Evolutionary conservation across 2,888 invertebrate species (phyloP).

Genomic region (Celastrina argiolus): DNA sequence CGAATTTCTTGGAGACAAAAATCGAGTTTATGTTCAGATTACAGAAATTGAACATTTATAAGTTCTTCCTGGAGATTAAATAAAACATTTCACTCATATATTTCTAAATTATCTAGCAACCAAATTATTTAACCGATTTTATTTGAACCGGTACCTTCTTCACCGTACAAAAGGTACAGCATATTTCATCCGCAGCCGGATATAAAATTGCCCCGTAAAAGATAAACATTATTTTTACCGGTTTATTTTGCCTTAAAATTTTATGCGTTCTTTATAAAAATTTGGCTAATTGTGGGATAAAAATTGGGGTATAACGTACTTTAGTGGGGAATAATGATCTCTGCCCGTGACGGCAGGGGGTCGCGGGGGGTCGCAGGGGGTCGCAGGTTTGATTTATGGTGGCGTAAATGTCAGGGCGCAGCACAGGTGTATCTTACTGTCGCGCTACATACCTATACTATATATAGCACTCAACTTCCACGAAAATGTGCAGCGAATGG

Average conservation of each 20-base stretch:
- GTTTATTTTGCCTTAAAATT: background rate
- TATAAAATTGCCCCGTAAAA: background rate
- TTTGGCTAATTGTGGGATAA: slow-evolving; percentile 34
- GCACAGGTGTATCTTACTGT: slow-evolving; percentile 40
- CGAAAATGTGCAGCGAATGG: background rate
- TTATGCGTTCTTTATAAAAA: slow-evolving; percentile 14
- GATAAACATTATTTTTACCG: slow-evolving; percentile 13
- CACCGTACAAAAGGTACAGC: too few species aligned
- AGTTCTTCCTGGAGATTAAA: too few species aligned
- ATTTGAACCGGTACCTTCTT: too few species aligned
- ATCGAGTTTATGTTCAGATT: too few species aligned
- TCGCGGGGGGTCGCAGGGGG: slow-evolving; percentile 38
- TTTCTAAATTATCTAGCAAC: too few species aligned
- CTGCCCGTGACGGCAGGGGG: slow-evolving; percentile 44
- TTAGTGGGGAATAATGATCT: slow-evolving; percentile 41
- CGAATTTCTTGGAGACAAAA: too few species aligned
- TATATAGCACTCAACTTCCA: background rate
- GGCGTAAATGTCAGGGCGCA: slow-evolving; percentile 36
- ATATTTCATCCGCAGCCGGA: background rate
- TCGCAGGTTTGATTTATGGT: slow-evolving; percentile 44
- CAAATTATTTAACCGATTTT: too few species aligned
- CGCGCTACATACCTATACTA: slow-evolving; percentile 27
- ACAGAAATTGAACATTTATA: too few species aligned
- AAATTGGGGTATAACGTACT: slow-evolving; percentile 20
- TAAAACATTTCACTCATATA: too few species aligned